Evolutionary conservation across 2,888 invertebrate species (phyloP).

Genomic region (Galerucella calmariensis): DNA sequence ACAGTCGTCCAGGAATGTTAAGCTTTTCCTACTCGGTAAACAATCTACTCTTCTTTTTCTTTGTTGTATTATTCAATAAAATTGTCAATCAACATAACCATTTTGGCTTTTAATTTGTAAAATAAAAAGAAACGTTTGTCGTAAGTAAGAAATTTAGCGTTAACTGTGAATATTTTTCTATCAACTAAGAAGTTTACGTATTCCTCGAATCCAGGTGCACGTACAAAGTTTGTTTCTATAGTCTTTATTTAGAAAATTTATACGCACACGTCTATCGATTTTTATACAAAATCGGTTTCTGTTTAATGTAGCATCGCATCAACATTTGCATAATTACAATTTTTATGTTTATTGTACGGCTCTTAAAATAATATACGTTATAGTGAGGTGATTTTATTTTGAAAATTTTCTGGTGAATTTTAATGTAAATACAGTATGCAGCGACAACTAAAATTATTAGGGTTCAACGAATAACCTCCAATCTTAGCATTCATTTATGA

Average conservation of each 20-base stretch:
- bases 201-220: conserved; percentile 9
- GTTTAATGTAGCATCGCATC: conserved; percentile 23
- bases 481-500: too few species aligned
- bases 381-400: conserved; percentile 6
- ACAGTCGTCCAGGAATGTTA: too few species aligned
- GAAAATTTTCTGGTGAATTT: neutral
- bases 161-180: neutral
- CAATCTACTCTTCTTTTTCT: too few species aligned
- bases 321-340: conserved; percentile 28
- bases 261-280: conserved; percentile 9
- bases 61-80: too few species aligned
- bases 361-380: conserved; percentile 16
- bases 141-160: neutral
- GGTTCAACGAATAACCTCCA: too few species aligned
- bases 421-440: neutral
- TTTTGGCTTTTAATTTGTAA: too few species aligned
- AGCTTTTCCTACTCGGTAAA: too few species aligned
- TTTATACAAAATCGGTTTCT: conserved; percentile 20
- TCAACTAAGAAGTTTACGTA: conserved; percentile 6
- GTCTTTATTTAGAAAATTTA: conserved; percentile 19
- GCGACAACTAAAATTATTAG: neutral
- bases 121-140: too few species aligned
- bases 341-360: conserved; percentile 7
- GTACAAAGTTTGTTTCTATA: conserved; percentile 10
- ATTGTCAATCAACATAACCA: too few species aligned